Percentiles rank a stretch among this genome's conserved stretches.
Evolutionary conservation across 1,140 invertebrate genomes (phyloP).

Genomic region (Patella vulgata): DNA sequence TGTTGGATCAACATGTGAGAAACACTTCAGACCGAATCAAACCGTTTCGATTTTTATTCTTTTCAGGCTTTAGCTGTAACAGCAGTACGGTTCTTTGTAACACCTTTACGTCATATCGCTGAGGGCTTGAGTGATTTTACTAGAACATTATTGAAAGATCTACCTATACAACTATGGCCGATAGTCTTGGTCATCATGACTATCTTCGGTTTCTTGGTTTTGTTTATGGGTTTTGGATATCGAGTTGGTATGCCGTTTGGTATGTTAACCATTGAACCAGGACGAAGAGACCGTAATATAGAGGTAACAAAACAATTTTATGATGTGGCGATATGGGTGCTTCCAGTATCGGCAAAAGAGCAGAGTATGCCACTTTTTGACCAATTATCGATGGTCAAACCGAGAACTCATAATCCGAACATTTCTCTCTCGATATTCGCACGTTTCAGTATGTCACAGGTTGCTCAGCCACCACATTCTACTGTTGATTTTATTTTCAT

Average conservation of each 20-base stretch:
- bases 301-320: too few relatives aligned
- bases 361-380: too few relatives aligned
- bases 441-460: too few relatives aligned
- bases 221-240: constrained; percentile 51
- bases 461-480: too few relatives aligned
- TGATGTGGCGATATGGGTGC: too few relatives aligned
- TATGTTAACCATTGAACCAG: constrained; percentile 45
- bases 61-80: constrained; percentile 49
- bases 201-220: constrained; percentile 38
- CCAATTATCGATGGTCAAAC: too few relatives aligned
- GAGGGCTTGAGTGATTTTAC: constrained; percentile 44
- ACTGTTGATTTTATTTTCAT: too few relatives aligned
- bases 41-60: constrained; percentile 3
- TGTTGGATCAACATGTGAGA: background rate
- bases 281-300: background rate
- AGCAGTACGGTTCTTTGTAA: constrained; percentile 45
- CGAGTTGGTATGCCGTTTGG: constrained; percentile 45
- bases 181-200: constrained; percentile 33
- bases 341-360: too few relatives aligned
- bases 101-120: constrained; percentile 49
- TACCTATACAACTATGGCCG: constrained; percentile 46
- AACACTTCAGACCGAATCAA: background rate
- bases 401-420: too few relatives aligned
- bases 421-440: too few relatives aligned
- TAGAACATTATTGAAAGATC: constrained; percentile 39